A percentile compares a stretch with the other conserved stretches of the same genome.
These are phyloP conservation scores for Conistra vaccinii DNA, from an alignment of 2,888 invertebrate species.

Conservation along the genomic window DNA sequence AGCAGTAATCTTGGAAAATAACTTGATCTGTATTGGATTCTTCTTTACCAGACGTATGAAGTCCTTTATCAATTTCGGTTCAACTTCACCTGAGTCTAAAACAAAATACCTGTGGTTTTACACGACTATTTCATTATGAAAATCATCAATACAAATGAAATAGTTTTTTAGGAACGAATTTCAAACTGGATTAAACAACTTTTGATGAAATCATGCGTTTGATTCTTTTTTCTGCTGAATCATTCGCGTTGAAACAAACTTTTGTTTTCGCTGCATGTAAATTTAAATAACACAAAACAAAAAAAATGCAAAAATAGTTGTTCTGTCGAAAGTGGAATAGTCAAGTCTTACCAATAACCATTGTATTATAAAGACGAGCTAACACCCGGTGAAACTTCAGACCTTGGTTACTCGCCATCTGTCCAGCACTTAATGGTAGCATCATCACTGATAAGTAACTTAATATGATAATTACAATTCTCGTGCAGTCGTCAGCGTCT, in stretches of 20 bases:
- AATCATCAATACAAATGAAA: neutral
- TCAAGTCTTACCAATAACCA: conserved; percentile 10
- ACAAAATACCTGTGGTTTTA: neutral
- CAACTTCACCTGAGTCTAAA: conserved; percentile 3
- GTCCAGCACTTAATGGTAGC: conserved; percentile 31
- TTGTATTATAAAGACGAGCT: conserved; percentile 25
- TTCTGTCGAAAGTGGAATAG: too few relatives aligned
- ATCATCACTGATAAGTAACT: conserved; percentile 1
- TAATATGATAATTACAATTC: neutral
- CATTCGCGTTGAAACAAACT: too few relatives aligned
- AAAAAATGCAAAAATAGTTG: too few relatives aligned
- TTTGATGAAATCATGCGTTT: too few relatives aligned
- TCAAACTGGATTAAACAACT: too few relatives aligned
- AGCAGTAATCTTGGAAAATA: conserved; percentile 6
- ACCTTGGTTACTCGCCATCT: conserved; percentile 13
- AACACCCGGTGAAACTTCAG: conserved; percentile 6
- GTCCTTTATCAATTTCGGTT: conserved; percentile 16
- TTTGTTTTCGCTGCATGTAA: too few relatives aligned
- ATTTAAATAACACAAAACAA: too few relatives aligned
- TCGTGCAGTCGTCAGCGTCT: neutral
- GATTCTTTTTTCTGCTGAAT: too few relatives aligned
- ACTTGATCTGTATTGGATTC: conserved; percentile 4
- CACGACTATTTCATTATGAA: neutral
- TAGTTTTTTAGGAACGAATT: too few relatives aligned
- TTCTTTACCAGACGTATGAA: conserved; percentile 27